A percentile compares a stretch with the other conserved stretches of the same genome.
Evolutionary conservation across 2,797 vertebrate species (phyloP).

Genomic region (Orientallactaga sibirica): DNA sequence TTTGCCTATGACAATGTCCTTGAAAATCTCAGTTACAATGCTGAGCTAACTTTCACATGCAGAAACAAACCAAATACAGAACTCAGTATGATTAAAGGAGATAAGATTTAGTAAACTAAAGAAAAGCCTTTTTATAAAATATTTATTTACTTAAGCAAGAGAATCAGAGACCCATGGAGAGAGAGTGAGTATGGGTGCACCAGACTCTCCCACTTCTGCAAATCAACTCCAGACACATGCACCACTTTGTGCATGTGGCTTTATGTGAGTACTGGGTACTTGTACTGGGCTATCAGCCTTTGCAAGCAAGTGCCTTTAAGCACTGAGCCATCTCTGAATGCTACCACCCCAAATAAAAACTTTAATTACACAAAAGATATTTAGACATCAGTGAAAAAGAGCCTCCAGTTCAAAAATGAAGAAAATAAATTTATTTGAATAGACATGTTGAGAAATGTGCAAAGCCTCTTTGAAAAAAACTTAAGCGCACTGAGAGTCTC

Average conservation of each 20-base stretch:
- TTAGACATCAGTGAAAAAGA: neutral
- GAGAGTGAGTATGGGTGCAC: no score
- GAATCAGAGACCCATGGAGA: no score
- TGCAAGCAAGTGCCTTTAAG: no score
- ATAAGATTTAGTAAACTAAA: neutral
- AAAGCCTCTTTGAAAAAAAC: neutral
- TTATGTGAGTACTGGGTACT: no score
- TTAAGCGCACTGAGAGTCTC: neutral
- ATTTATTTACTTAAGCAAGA: no score
- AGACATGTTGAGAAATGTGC: neutral
- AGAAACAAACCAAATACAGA: neutral
- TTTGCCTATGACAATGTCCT: neutral
- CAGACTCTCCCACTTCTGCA: no score
- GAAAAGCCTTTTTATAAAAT: no score
- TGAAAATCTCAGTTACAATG: neutral
- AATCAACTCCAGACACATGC: no score
- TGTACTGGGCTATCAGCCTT: no score
- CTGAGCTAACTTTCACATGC: neutral
- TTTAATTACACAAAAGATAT: neutral
- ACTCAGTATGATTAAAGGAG: neutral
- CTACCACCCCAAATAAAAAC: no score
- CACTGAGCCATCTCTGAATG: no score
- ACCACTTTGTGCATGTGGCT: no score
- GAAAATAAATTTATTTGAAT: neutral
- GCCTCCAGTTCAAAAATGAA: neutral